Percentiles rank a stretch among this genome's conserved stretches.
Evolutionary conservation across 2,797 vertebrate genomes (phyloP).

Genomic region (Jordanella pulchra): DNA sequence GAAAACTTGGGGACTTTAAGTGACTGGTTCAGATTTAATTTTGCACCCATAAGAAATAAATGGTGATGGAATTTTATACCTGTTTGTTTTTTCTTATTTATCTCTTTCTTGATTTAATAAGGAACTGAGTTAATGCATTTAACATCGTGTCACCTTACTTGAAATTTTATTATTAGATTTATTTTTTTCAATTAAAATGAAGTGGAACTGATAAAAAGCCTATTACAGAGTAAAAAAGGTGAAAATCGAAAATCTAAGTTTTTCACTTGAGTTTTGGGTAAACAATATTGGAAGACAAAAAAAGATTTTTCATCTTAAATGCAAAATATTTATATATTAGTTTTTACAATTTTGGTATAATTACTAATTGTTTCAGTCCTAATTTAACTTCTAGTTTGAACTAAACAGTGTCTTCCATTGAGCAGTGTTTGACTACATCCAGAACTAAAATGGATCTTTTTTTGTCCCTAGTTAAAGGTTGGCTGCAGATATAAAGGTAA

Average conservation of each 20-base stretch:
- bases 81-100: not conserved
- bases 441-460: too few relatives aligned
- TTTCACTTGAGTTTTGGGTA: too few relatives aligned
- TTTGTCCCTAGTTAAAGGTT: too few relatives aligned
- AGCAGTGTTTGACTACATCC: too few relatives aligned
- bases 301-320: too few relatives aligned
- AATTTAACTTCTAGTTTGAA: not conserved
- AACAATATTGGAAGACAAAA: too few relatives aligned
- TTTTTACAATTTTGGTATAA: too few relatives aligned
- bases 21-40: constrained; percentile 6
- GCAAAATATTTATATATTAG: too few relatives aligned
- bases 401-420: too few relatives aligned
- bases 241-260: too few relatives aligned
- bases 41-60: constrained; percentile 1
- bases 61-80: not conserved
- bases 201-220: not conserved
- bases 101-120: not conserved
- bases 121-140: not conserved
- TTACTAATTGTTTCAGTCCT: too few relatives aligned
- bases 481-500: too few relatives aligned
- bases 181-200: not conserved
- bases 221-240: not conserved
- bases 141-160: not conserved
- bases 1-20: constrained; percentile 21
- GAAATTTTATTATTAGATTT: not conserved